Base-by-base conservation (phyloP, 2,888 invertebrate species). In the Habroteleia sp. region DNA sequence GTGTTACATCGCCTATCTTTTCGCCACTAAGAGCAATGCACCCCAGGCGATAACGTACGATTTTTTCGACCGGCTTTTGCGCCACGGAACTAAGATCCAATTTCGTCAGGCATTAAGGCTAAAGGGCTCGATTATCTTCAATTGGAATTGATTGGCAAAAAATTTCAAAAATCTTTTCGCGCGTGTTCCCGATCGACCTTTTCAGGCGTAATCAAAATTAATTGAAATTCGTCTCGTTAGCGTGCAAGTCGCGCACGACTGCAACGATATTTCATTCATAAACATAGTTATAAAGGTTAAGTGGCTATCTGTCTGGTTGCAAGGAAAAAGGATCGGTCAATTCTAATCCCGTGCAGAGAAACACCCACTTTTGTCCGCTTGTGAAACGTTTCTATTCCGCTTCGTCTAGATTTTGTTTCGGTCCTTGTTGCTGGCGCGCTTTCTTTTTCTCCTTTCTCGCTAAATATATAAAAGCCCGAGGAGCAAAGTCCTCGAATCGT, bases 401-500 rank as follows among this genome's bases (percentile, higher is more conserved):
- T 56, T 52, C n/a, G 11, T 11, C 37, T 58, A 48, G 14, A 37
- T 68, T 42, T 41, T 23, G 10, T 14, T 1, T 3, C 5, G n/a
- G 4, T 27, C 8, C 20, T 23, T 29, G 41, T 31, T 17, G 35
- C 10, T 27, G 27, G 31, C 16, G 11, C 23, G 25, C 27, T 58
- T 41, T 46, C 23, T 52, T 63, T 41, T 29, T 35, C 31, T 68
- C 8, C 54, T 7, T 14, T 37, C 31, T 39, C 39, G 17, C 50
- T 50, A 65, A 73, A 73, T n/a, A n/a, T n/a, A n/a, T 56, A 65
- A 65, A 73, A 50, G 58, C 44, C 31, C 69, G 13, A 10, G 39
- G 66, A 74, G 52, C 20, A 56, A 71, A 71, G 68, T 63, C 58
- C 76, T 62, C 62, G 58, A 68, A 50, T 76, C 72, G 65, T 60